Base-by-base conservation (phyloP, 2,113 vertebrate species). In the Phrynosoma blainvillii region DNA sequence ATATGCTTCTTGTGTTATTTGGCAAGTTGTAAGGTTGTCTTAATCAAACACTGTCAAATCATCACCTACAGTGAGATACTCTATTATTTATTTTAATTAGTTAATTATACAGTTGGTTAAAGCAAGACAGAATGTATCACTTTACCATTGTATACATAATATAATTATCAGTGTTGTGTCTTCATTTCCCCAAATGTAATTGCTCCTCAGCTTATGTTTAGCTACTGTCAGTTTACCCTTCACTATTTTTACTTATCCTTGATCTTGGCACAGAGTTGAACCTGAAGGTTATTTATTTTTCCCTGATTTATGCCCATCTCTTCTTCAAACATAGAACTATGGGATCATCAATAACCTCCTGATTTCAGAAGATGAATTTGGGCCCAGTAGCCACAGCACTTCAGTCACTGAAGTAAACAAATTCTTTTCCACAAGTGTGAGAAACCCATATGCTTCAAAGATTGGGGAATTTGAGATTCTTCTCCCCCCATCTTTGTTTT, bases 21-120 rank as follows among this genome's bases (percentile, higher is more conserved):
- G 74, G 47, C 56, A 78, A 65, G 42, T 30, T 20, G 66, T 21
- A 88, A 82, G 56, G 40, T 82, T 82, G 42, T 82, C 56, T 76
- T 76, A 62, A 79, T 40, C 32, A 82, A 76, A 36, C n/a, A 56
- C 40, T 76, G 79, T 88, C 86, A 88, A 88, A 82, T 83, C 56
- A 68, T 88, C 87, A 83, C 73, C 59, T 77, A 21, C 27, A 7
- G 16, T 87, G 71, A 82, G 70, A 83, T 77, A 52, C 27, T 32
- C 71, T 75, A 75, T 36, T 87, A 54, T 82, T 77, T 88, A 82
- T 83, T 83, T 88, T 82, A 87, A 87, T 59, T 71, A 73, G 66
- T 56, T 83, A 77, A 88, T 83, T 83, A 88, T 25, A 75, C 56
- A 76, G 70, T 82, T 76, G 56, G 40, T 76, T 66, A 65, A 52